These are phyloP conservation scores for Pelvicachromis taeniatus DNA, from an alignment of 2,113 vertebrate genomes.

Conservation along the genomic window DNA sequence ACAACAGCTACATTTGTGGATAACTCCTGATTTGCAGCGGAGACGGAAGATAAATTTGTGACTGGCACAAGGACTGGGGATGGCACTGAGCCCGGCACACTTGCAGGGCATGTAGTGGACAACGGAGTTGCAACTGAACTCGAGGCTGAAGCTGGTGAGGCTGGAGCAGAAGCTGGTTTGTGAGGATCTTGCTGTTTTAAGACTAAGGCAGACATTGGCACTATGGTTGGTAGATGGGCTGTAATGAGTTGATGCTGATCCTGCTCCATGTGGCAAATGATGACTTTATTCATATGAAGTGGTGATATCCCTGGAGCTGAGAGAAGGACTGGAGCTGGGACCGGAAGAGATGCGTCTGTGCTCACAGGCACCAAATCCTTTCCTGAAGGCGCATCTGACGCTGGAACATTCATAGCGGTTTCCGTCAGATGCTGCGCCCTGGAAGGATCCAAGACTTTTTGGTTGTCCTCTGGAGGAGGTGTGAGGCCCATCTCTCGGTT, in stretches of 20 bases:
- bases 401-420: conserved; percentile 50
- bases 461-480: conserved; percentile 53
- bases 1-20: neutral
- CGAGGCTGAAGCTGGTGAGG: neutral
- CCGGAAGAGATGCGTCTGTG: neutral
- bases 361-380: neutral
- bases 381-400: neutral
- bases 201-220: conserved; percentile 39
- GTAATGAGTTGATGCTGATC: conserved; percentile 12
- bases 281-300: conserved; percentile 22
- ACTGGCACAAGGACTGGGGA: neutral
- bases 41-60: neutral
- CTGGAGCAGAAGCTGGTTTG: conserved; percentile 1
- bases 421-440: conserved; percentile 60
- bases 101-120: neutral
- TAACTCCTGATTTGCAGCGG: neutral
- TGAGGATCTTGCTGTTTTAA: neutral
- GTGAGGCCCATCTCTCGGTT: conserved; percentile 25
- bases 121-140: neutral
- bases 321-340: neutral
- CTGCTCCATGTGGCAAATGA: conserved; percentile 44
- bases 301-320: conserved; percentile 1
- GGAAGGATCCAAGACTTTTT: conserved; percentile 55
- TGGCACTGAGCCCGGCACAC: neutral
- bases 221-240: conserved; percentile 6